These are phyloP conservation scores for Coluber constrictor DNA, from an alignment of 2,797 vertebrate genomes.

Conservation along the genomic window DNA sequence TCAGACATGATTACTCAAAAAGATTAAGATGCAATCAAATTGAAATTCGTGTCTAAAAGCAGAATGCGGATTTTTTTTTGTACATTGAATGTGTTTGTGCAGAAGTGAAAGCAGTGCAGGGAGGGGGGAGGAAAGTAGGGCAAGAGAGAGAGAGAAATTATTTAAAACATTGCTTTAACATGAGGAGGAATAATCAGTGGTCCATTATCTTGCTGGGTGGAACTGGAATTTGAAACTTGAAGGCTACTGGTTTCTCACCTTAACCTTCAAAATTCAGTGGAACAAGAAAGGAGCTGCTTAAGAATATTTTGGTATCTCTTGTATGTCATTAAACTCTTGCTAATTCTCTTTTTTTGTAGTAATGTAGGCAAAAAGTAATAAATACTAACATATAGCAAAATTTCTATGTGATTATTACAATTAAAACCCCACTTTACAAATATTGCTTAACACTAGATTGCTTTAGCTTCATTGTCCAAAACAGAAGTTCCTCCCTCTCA, in stretches of 20 bases:
- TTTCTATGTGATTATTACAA: conserved; percentile 8
- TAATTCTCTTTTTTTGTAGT: neutral
- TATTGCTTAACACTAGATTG: neutral
- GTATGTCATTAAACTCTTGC: neutral
- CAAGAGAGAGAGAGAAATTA: neutral
- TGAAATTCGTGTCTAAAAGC: conserved; percentile 31
- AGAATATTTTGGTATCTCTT: neutral
- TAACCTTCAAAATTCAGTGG: conserved; percentile 1
- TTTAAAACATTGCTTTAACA: conserved; percentile 20
- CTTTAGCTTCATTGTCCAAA: neutral
- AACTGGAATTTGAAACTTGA: neutral
- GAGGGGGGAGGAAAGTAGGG: no score
- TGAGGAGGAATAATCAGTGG: neutral
- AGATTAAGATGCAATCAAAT: conserved; percentile 38
- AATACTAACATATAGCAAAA: neutral
- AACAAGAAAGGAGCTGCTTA: no score
- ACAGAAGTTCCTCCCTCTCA: no score
- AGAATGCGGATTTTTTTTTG: conserved; percentile 41
- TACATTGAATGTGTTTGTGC: neutral
- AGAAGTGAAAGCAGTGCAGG: neutral
- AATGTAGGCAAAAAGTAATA: neutral
- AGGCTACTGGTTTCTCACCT: neutral
- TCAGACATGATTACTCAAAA: conserved; percentile 13
- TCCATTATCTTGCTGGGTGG: neutral
- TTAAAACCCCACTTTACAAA: neutral